phyloP scores from a whole-genome alignment of 2,113 vertebrate species.

The Lasiurus cinereus region DNA sequence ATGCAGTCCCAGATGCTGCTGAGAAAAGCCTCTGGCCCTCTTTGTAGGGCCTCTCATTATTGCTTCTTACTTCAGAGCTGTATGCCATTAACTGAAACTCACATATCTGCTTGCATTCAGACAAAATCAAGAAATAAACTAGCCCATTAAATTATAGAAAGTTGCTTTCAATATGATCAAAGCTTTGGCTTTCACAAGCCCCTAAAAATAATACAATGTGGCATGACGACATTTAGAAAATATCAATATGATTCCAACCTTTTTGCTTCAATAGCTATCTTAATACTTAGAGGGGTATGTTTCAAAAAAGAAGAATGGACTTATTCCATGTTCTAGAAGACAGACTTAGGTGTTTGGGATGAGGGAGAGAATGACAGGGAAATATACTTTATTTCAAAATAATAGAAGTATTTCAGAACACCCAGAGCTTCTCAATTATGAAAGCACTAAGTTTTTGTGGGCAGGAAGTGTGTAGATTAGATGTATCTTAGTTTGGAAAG shows the following conservation, averaged over 20 bases:
- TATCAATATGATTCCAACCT: background rate
- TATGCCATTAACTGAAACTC: background rate
- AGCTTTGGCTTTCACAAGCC: background rate
- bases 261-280: background rate
- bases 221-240: conserved; percentile 4
- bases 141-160: background rate
- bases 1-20: background rate
- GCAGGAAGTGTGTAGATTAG: background rate
- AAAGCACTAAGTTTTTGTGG: background rate
- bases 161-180: background rate
- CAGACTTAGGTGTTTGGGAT: background rate
- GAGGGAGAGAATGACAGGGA: background rate
- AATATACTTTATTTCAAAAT: conserved; percentile 25
- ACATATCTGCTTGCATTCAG: background rate
- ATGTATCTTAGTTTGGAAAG: background rate
- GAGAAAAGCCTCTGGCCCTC: background rate
- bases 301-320: background rate
- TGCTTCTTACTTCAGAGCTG: background rate
- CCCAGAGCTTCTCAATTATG: background rate
- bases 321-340: background rate
- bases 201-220: conserved; percentile 9
- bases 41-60: background rate
- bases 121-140: conserved; percentile 32
- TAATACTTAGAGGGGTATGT: background rate
- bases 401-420: conserved; percentile 10